Conservation (phyloP, 2,888 invertebrate species). For the Peribatodes rhomboidaria region DNA sequence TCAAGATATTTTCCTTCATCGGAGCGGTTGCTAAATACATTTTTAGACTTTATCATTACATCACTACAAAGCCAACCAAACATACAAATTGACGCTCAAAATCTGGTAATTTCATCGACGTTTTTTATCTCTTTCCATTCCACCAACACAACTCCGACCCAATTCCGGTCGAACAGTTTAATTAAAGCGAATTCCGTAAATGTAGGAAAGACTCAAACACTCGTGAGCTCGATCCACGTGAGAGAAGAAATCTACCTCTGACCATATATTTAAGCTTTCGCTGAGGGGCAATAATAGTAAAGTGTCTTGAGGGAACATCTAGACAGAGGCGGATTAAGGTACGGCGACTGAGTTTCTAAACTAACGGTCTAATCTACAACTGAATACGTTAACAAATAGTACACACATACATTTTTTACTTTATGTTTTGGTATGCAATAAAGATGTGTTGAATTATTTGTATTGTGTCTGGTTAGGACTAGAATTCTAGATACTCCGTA, state of each 20-base stretch:
- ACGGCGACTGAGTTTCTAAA: not conserved
- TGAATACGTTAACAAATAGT: not conserved
- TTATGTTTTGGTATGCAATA: no score
- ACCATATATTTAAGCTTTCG: constrained; percentile 67
- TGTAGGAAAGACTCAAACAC: constrained; percentile 19
- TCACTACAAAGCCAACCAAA: no score
- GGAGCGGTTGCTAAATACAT: no score
- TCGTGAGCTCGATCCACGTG: constrained; percentile 48
- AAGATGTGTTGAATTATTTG: no score
- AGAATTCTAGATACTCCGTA: no score
- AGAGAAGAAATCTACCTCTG: constrained; percentile 62
- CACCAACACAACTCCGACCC: constrained; percentile 5
- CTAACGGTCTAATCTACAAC: no score
- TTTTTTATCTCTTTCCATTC: constrained; percentile 2
- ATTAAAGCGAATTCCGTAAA: constrained; percentile 55
- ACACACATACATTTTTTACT: not conserved
- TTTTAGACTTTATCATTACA: no score
- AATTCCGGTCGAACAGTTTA: constrained; percentile 47
- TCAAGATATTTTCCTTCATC: no score
- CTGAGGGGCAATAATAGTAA: constrained; percentile 75
- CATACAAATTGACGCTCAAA: no score
- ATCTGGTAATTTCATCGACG: not conserved
- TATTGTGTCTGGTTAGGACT: no score
- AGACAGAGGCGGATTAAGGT: constrained; percentile 49
- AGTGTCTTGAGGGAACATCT: constrained; percentile 68